Evolutionary conservation across 2,888 invertebrate species (phyloP).

Genomic region (Leptopilina syphax): DNA sequence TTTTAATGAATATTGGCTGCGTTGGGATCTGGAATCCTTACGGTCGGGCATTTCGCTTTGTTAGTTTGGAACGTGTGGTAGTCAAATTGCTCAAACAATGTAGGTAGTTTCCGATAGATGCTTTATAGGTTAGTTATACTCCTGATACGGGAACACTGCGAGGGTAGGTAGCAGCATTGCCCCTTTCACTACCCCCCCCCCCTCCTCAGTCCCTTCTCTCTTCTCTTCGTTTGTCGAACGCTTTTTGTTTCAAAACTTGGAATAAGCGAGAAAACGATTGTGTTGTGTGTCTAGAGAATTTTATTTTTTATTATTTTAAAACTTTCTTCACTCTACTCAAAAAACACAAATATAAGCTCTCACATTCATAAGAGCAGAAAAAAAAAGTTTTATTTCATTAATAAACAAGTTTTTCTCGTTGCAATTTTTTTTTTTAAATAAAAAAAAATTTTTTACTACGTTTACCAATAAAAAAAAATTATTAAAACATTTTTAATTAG

Average conservation of each 20-base stretch:
- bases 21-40: conserved; percentile 2
- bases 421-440: too few species aligned
- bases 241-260: conserved; percentile 4
- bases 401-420: too few species aligned
- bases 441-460: too few species aligned
- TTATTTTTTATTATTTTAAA: too few species aligned
- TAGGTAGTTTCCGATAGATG: conserved; percentile 28
- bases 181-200: too few species aligned
- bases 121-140: conserved; percentile 35
- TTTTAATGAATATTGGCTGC: conserved; percentile 19
- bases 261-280: background rate
- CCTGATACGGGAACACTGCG: conserved; percentile 22
- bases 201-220: too few species aligned
- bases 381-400: too few species aligned
- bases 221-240: background rate
- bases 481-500: too few species aligned
- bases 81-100: conserved; percentile 38
- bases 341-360: too few species aligned
- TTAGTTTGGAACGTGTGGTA: conserved; percentile 39
- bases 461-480: too few species aligned
- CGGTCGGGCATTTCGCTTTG: conserved; percentile 37
- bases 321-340: too few species aligned
- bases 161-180: conserved; percentile 5
- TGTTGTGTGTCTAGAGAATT: background rate
- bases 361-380: too few species aligned